These are phyloP conservation scores for Synergus itoensis DNA, from an alignment of 2,888 invertebrate genomes.

Conservation along the genomic window DNA sequence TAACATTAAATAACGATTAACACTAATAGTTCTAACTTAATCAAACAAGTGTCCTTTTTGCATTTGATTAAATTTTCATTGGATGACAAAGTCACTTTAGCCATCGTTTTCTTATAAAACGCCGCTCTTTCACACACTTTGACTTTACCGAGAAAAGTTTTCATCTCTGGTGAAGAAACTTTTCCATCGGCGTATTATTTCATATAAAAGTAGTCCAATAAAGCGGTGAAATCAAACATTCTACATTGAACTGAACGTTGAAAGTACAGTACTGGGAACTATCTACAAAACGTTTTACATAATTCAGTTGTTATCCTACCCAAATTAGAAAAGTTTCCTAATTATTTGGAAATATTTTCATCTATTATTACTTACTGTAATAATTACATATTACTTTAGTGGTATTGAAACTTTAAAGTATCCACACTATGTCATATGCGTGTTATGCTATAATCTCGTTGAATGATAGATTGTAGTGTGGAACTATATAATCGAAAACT, in stretches of 20 bases:
- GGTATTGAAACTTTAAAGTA: too few species aligned
- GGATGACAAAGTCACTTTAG: background rate
- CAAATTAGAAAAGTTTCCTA: background rate
- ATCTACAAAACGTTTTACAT: background rate
- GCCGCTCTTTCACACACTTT: background rate
- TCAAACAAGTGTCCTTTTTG: background rate
- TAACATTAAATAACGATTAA: too few species aligned
- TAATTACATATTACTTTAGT: too few species aligned
- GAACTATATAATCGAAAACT: too few species aligned
- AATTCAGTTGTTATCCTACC: background rate
- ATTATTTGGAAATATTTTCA: too few species aligned
- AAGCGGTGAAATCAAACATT: background rate
- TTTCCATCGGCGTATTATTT: constrained; percentile 16
- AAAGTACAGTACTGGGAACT: background rate
- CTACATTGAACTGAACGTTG: background rate
- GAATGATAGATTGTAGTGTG: too few species aligned
- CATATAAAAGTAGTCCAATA: constrained; percentile 12
- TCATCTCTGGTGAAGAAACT: constrained; percentile 1
- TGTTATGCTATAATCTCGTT: too few species aligned
- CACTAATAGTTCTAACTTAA: background rate
- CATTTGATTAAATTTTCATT: background rate
- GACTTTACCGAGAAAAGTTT: constrained; percentile 26
- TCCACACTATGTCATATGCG: too few species aligned
- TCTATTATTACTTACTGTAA: too few species aligned
- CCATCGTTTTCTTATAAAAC: constrained; percentile 5